phyloP scores from a whole-genome alignment of 2,113 vertebrate species.

The Xiphophorus hellerii region DNA sequence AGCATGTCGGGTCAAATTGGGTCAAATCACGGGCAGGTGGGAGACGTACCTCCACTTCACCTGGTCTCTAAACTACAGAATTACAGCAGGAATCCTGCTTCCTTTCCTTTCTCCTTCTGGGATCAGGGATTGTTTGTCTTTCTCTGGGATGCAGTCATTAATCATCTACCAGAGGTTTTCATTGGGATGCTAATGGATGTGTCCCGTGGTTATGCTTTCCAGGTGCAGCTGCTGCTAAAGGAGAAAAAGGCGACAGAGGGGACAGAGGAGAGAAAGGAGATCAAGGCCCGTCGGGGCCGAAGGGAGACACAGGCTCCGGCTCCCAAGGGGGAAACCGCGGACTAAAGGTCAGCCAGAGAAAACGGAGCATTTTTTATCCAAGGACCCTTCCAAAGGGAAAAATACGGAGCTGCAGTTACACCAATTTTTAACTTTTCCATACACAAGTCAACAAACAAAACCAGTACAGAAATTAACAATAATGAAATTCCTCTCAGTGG shows the following conservation, averaged over 20 bases:
- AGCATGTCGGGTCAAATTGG: not conserved
- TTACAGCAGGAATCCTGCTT: constrained; percentile 20
- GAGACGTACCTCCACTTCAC: constrained; percentile 1
- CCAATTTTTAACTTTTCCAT: not conserved
- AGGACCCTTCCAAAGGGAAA: not conserved
- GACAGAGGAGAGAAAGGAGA: constrained; percentile 81
- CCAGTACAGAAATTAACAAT: too few species aligned
- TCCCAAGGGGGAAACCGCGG: constrained; percentile 67
- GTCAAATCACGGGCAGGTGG: constrained; percentile 21
- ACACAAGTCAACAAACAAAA: too few species aligned
- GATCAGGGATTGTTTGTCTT: constrained; percentile 24
- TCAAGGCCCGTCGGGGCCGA: constrained; percentile 74
- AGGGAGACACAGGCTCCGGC: constrained; percentile 78
- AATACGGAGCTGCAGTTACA: not conserved
- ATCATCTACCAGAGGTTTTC: constrained; percentile 50
- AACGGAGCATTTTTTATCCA: not conserved
- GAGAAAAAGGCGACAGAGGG: constrained; percentile 81
- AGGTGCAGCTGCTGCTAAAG: constrained; percentile 59
- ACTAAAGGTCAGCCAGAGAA: constrained; percentile 81
- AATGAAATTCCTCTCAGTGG: too few species aligned
- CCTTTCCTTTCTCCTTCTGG: constrained; percentile 15
- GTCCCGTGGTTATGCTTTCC: constrained; percentile 21
- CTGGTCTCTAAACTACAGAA: constrained; percentile 10
- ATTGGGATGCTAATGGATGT: constrained; percentile 28
- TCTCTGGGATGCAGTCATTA: constrained; percentile 32